Percentiles rank a stretch among this genome's conserved stretches.
Evolutionary conservation across 2,888 invertebrate genomes (phyloP).

Genomic region (Trichacis sp.): DNA sequence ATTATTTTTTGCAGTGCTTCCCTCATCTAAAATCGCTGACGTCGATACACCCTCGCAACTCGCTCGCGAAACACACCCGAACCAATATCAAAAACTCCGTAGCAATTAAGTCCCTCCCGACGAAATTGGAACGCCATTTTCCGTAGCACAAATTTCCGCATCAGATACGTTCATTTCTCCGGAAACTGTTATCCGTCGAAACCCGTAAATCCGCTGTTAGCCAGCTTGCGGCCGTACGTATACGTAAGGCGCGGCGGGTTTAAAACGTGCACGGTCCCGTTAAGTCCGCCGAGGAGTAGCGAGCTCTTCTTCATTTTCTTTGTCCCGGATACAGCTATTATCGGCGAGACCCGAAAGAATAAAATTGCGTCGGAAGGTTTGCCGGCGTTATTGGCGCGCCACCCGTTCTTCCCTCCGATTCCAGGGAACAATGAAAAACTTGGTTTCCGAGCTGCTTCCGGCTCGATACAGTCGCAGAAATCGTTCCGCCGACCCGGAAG

Average conservation of each 20-base stretch:
- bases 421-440: conserved; percentile 6
- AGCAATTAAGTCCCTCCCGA: too few species aligned
- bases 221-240: conserved; percentile 1
- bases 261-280: conserved; percentile 29
- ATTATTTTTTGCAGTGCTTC: too few species aligned
- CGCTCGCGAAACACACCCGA: too few species aligned
- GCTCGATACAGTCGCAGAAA: conserved; percentile 1
- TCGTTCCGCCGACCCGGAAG: background rate
- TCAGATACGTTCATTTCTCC: background rate
- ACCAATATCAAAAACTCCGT: too few species aligned
- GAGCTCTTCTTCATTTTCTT: conserved; percentile 8
- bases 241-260: conserved; percentile 12
- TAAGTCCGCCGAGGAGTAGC: conserved; percentile 16
- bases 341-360: conserved; percentile 4
- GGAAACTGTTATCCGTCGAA: background rate
- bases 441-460: conserved; percentile 3
- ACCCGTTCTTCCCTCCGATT: background rate
- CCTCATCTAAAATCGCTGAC: too few species aligned
- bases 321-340: conserved; percentile 8
- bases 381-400: conserved; percentile 6
- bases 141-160: too few species aligned
- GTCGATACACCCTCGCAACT: too few species aligned
- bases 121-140: background rate
- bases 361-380: conserved; percentile 4
- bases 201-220: background rate